Conservation (phyloP, 2,888 invertebrate genomes). For the Nephrotoma guestfalica region DNA sequence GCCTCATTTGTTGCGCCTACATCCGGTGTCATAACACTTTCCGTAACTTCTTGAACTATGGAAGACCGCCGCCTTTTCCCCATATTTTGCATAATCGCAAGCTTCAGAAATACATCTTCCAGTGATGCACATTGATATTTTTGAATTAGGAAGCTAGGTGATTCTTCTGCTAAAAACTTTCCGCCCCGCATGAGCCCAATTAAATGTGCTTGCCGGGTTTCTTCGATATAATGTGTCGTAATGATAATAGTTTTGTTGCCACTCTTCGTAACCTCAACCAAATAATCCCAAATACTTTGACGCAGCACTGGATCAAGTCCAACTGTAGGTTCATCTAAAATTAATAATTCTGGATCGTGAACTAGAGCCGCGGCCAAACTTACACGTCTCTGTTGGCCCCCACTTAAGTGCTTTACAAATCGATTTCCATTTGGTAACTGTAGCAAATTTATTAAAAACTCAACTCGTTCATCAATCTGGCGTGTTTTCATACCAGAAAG, state of each 20-base stretch:
- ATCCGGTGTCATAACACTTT: conserved; percentile 47
- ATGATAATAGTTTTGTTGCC: conserved; percentile 69
- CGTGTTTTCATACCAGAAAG: conserved; percentile 58
- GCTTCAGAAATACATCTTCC: conserved; percentile 68
- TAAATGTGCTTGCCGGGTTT: conserved; percentile 67
- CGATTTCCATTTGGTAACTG: conserved; percentile 40
- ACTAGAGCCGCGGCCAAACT: conserved; percentile 79
- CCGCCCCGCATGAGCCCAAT: conserved; percentile 76
- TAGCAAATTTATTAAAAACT: conserved; percentile 54
- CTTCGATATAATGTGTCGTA: conserved; percentile 79
- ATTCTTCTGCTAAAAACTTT: conserved; percentile 69
- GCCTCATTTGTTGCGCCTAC: conserved; percentile 50
- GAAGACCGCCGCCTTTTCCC: conserved; percentile 67
- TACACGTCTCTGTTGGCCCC: conserved; percentile 79
- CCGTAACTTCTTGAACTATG: conserved; percentile 60
- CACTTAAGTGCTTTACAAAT: conserved; percentile 66
- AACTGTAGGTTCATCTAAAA: conserved; percentile 86
- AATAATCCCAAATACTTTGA: conserved; percentile 74
- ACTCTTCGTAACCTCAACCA: conserved; percentile 61
- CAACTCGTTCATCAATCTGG: conserved; percentile 51
- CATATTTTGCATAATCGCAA: conserved; percentile 66
- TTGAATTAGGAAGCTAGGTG: conserved; percentile 53
- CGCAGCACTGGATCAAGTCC: conserved; percentile 82
- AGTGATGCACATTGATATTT: conserved; percentile 58
- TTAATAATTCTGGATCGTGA: conserved; percentile 77